Evolutionary conservation across 2,113 vertebrate genomes (phyloP).

Genomic region (Syngnathoides biaculeatus): DNA sequence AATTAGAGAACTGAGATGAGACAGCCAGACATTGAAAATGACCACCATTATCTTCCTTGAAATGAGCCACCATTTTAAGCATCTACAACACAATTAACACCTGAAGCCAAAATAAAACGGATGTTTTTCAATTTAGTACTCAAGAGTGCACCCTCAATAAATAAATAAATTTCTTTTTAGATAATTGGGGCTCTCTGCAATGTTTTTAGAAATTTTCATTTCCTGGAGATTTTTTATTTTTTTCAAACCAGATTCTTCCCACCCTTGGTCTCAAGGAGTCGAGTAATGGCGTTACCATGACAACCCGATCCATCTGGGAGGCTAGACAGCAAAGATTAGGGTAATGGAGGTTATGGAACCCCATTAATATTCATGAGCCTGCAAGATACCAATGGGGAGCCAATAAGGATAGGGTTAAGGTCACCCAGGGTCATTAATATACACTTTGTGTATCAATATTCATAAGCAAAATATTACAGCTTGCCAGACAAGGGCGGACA

Average conservation of each 20-base stretch:
- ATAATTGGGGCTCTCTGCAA: conserved; percentile 39
- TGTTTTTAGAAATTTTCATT: conserved; percentile 57
- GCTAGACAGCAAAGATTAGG: conserved; percentile 84
- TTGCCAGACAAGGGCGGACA: conserved; percentile 82
- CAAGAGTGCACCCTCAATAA: conserved; percentile 1
- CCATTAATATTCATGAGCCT: conserved; percentile 82
- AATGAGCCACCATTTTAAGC: conserved; percentile 8
- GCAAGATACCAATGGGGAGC: conserved; percentile 77
- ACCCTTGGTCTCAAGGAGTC: conserved; percentile 72
- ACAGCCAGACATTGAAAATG: conserved; percentile 10
- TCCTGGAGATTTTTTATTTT: conserved; percentile 39
- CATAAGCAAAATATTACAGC: conserved; percentile 84
- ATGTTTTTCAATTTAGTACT: conserved; percentile 16
- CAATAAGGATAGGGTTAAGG: conserved; percentile 85
- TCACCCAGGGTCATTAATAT: conserved; percentile 83
- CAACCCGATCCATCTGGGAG: conserved; percentile 77
- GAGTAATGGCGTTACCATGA: conserved; percentile 80
- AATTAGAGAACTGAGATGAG: neutral
- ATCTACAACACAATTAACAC: conserved; percentile 20
- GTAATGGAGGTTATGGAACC: conserved; percentile 83
- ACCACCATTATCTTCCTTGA: conserved; percentile 5
- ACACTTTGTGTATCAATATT: conserved; percentile 84
- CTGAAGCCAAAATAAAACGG: conserved; percentile 13
- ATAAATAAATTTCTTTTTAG: conserved; percentile 20
- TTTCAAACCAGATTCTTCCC: conserved; percentile 67